These are phyloP conservation scores for Verasper variegatus DNA, from an alignment of 2,113 vertebrate species.

Conservation along the genomic window DNA sequence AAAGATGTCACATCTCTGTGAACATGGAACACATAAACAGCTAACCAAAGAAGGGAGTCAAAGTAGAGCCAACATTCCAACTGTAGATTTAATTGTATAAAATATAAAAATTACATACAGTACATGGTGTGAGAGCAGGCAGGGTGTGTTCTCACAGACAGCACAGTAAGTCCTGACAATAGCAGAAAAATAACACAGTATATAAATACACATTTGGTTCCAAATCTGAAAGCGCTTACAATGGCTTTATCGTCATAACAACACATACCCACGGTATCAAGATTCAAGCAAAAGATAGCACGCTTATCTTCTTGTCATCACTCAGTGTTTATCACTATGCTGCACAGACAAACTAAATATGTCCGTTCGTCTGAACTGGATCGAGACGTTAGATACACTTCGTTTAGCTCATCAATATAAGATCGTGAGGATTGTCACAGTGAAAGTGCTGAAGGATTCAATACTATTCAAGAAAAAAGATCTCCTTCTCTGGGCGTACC, in stretches of 20 bases:
- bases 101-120: constrained; percentile 40
- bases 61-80: constrained; percentile 1
- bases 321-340: constrained; percentile 44
- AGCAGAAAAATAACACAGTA: constrained; percentile 39
- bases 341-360: constrained; percentile 16
- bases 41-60: not conserved
- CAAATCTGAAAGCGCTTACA: constrained; percentile 43
- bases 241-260: constrained; percentile 55
- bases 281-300: constrained; percentile 37
- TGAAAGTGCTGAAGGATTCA: constrained; percentile 10
- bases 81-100: constrained; percentile 47
- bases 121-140: constrained; percentile 43
- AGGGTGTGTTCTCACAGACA: constrained; percentile 36
- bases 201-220: constrained; percentile 56
- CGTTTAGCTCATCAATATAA: constrained; percentile 17
- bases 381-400: constrained; percentile 8
- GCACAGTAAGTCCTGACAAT: constrained; percentile 51
- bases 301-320: constrained; percentile 44
- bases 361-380: constrained; percentile 17
- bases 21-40: not conserved
- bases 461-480: constrained; percentile 38
- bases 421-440: constrained; percentile 14
- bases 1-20: not conserved
- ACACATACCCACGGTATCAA: constrained; percentile 9
- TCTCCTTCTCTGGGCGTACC: constrained; percentile 16